Base-by-base conservation (phyloP, 1,140 invertebrate genomes). In the Bacillus rossius region DNA sequence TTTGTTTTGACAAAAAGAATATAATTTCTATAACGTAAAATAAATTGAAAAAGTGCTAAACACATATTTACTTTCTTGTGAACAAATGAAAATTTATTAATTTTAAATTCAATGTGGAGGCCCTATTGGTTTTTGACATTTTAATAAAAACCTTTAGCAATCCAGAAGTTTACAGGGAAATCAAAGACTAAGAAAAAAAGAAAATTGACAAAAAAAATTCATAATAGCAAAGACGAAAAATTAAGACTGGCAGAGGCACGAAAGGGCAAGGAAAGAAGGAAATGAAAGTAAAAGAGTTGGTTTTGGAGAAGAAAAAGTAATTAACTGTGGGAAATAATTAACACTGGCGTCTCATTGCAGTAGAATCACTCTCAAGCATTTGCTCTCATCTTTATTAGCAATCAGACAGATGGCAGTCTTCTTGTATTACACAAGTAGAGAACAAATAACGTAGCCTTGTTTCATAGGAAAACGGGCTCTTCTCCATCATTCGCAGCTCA, bases 291-390 rank as follows among this genome's bases (percentile, higher is more conserved):
- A 48, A 26, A 34, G 19, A 16, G 8, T 17, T 8, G 48, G 37
- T 17, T 25, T 29, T n/a, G 20, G 29, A 50, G 48, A 29, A 50
- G 48, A 50, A 50, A 50, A 50, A 50, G 48, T 50, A 50, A 50
- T 50, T 50, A 50, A 50, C 48, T 50, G 25, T 19, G 37, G 37
- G 48, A 34, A 50, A 50, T 50, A 50, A 50, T 50, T 50, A 50
- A 50, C 48, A 34, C 29, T 34, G 29, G 29, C 37, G 48, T 26
- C 48, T 34, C 37, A n/a, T 50, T 16, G 48, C 29, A 16, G 19
- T 5, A 50, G 48, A 50, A 29, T 50, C 48, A 50, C 48, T 50
- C 48, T 50, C 48, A 50, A 50, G 34, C 48, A 50, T 50, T 50
- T 50, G 37, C 20, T 34, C 16, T 50, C 48, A 50, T 50, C 48